Evolutionary conservation across 2,113 vertebrate species (phyloP).

Genomic region (Elaphurus davidianus): DNA sequence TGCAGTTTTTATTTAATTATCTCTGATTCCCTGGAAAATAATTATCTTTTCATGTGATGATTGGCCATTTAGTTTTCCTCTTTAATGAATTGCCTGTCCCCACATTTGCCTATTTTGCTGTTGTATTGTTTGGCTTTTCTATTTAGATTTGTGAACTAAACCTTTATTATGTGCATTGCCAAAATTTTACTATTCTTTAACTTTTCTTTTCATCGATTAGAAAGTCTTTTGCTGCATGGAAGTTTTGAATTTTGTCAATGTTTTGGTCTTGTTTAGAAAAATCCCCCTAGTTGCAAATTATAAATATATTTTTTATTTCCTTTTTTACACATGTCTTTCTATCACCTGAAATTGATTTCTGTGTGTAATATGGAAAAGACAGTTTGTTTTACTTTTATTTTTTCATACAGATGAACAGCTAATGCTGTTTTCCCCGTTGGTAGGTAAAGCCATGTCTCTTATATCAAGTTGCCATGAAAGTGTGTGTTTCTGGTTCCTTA

Average conservation of each 20-base stretch:
- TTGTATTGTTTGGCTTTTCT: not conserved
- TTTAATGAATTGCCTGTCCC: not conserved
- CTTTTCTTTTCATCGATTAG: not conserved
- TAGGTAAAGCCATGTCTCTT: not conserved
- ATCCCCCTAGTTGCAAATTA: not conserved
- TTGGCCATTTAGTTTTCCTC: not conserved
- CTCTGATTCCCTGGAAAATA: not conserved
- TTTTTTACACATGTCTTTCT: not conserved
- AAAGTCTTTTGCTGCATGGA: not conserved
- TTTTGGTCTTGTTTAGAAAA: constrained; percentile 16
- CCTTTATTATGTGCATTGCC: not conserved
- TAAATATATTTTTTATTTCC: not conserved
- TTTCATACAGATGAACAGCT: not conserved
- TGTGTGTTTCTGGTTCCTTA: not conserved
- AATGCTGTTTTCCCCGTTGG: not conserved
- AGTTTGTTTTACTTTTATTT: not conserved
- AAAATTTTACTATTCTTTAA: not conserved
- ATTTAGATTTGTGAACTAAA: not conserved
- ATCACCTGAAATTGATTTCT: not conserved
- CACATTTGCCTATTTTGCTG: not conserved
- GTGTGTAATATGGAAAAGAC: not conserved
- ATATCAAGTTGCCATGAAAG: not conserved
- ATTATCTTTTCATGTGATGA: not conserved
- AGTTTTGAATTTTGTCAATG: not conserved
- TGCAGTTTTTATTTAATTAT: not conserved